phyloP scores from a whole-genome alignment of 2,113 vertebrate species.

The Lynx canadensis region DNA sequence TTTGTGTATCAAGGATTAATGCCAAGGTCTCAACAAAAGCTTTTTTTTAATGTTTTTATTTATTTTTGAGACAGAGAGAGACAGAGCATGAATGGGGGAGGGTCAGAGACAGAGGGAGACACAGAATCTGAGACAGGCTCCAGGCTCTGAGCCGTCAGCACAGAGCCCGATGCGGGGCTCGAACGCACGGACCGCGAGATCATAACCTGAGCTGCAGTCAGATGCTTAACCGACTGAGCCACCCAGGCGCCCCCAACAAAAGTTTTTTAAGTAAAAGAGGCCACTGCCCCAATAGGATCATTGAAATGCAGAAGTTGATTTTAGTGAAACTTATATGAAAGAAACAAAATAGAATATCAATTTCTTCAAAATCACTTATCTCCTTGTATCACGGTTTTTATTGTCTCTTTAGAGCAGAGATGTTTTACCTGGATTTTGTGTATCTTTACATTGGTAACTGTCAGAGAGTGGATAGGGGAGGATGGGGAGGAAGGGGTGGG shows the following conservation, averaged over 20 bases:
- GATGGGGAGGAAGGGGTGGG: fast-evolving
- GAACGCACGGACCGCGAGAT: too few relatives aligned
- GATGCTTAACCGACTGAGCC: too few relatives aligned
- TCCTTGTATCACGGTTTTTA: background rate
- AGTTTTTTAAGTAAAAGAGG: background rate
- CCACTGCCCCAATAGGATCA: background rate
- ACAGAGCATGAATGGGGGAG: too few relatives aligned
- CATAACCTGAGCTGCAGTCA: too few relatives aligned
- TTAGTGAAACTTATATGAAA: background rate
- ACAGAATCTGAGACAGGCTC: too few relatives aligned
- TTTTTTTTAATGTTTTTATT: background rate
- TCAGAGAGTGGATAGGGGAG: too few relatives aligned
- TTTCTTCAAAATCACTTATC: background rate
- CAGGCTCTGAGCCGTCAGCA: too few relatives aligned
- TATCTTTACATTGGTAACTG: background rate
- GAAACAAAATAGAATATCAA: background rate
- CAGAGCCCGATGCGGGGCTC: too few relatives aligned
- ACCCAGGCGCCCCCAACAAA: background rate
- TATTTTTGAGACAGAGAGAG: too few relatives aligned
- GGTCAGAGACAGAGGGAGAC: too few relatives aligned
- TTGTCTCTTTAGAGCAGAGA: background rate
- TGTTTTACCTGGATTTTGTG: background rate
- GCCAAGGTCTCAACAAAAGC: background rate
- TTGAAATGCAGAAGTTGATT: background rate
- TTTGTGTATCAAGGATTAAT: background rate